phyloP scores from a whole-genome alignment of 1,140 invertebrate genomes.

The Anthonomus grandis region DNA sequence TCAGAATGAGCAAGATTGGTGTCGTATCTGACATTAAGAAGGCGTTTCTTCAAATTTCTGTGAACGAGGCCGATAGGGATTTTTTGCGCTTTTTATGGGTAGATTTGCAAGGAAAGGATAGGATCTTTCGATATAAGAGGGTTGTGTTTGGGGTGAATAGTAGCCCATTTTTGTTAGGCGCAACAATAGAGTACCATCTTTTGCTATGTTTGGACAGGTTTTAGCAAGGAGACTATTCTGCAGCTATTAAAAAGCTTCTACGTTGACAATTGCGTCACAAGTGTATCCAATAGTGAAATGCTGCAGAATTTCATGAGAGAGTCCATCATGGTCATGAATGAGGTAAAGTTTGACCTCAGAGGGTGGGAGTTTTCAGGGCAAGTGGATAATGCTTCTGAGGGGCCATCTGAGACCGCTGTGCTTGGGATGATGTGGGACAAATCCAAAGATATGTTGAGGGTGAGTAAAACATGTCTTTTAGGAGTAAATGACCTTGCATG shows the following conservation, averaged over 20 bases:
- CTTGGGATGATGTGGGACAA: constrained; percentile 16
- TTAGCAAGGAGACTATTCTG: constrained; percentile 8
- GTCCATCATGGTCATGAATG: constrained; percentile 8
- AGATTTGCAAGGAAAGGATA: background rate
- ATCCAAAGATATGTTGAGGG: background rate
- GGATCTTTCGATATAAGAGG: constrained; percentile 28
- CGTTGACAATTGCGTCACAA: constrained; percentile 28
- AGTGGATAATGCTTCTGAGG: background rate
- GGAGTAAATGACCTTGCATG: too few relatives aligned
- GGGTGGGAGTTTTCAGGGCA: constrained; percentile 17
- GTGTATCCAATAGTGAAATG: constrained; percentile 3
- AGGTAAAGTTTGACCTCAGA: constrained; percentile 23
- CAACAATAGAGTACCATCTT: constrained; percentile 31
- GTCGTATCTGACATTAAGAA: constrained; percentile 47
- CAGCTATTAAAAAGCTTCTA: constrained; percentile 23
- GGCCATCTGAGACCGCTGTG: background rate
- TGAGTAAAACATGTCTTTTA: too few relatives aligned
- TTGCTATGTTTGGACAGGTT: constrained; percentile 1
- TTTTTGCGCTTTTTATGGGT: constrained; percentile 46
- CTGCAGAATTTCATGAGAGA: constrained; percentile 17
- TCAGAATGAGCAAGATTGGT: constrained; percentile 43
- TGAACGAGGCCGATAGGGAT: constrained; percentile 37
- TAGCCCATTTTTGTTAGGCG: constrained; percentile 45
- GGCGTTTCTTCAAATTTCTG: constrained; percentile 49
- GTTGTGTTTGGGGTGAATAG: constrained; percentile 41